Evolutionary conservation across 2,888 invertebrate species (phyloP).

Genomic region (Phortica okadai): DNA sequence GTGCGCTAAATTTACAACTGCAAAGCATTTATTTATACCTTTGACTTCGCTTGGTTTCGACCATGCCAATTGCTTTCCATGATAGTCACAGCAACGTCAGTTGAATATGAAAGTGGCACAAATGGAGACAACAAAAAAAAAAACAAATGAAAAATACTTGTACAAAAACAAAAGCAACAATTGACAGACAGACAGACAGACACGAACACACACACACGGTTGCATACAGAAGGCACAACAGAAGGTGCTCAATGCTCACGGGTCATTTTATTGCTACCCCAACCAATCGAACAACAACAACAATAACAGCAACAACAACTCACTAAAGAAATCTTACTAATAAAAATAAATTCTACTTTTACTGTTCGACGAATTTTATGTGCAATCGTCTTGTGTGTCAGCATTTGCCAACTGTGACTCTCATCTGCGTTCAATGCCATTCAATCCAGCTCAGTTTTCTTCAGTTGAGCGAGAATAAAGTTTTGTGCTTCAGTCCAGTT

Average conservation of each 20-base stretch:
- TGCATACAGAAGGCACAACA: conserved; percentile 1
- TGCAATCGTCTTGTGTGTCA: conserved; percentile 18
- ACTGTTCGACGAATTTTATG: conserved; percentile 25
- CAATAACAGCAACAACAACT: not conserved
- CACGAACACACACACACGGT: conserved; percentile 6
- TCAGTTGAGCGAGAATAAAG: not conserved
- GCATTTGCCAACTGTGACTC: not conserved
- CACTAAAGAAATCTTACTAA: conserved; percentile 23
- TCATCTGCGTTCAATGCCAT: not conserved
- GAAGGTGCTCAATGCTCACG: not conserved
- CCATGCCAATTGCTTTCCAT: conserved; percentile 1
- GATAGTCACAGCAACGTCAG: not conserved
- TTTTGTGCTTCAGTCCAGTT: conserved; percentile 3
- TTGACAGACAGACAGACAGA: not conserved
- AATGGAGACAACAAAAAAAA: conserved; percentile 1
- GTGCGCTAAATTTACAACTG: conserved; percentile 32
- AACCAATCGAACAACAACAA: not conserved
- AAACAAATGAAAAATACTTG: not conserved
- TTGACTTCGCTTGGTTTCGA: conserved; percentile 11
- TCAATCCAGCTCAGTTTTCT: not conserved
- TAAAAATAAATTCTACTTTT: conserved; percentile 35
- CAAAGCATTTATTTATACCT: conserved; percentile 39
- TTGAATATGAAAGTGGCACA: conserved; percentile 22
- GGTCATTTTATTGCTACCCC: conserved; percentile 32
- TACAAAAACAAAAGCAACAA: conserved; percentile 9